Percentiles rank a stretch among this genome's conserved stretches.
These are phyloP conservation scores for Lasius fuliginosus DNA, from an alignment of 2,888 invertebrate genomes.

Conservation along the genomic window DNA sequence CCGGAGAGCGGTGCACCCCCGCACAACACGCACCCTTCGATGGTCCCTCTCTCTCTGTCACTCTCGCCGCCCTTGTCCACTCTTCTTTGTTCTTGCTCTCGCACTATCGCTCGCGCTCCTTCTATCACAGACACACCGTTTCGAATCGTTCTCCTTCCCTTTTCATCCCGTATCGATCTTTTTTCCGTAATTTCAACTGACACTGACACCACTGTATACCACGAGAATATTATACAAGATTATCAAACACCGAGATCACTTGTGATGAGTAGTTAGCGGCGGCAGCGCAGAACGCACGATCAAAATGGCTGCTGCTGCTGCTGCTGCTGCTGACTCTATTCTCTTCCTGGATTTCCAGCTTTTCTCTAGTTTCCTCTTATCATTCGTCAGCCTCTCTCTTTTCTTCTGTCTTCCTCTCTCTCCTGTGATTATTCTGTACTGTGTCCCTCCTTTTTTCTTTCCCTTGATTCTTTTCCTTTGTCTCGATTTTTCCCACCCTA, in stretches of 20 bases:
- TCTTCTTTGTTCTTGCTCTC: conserved; percentile 53
- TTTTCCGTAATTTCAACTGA: neutral
- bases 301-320: conserved; percentile 84
- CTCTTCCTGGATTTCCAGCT: conserved; percentile 15
- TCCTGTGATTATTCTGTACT: neutral
- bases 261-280: conserved; percentile 66
- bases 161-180: neutral
- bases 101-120: conserved; percentile 38
- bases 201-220: conserved; percentile 59
- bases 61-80: conserved; percentile 69
- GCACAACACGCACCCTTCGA: conserved; percentile 81
- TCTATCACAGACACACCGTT: neutral
- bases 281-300: conserved; percentile 77
- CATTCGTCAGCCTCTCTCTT: conserved; percentile 2
- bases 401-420: conserved; percentile 2
- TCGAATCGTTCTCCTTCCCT: conserved; percentile 23
- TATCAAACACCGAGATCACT: conserved; percentile 61
- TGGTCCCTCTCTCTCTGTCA: conserved; percentile 68
- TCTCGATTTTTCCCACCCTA: conserved; percentile 31
- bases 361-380: conserved; percentile 28
- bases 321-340: conserved; percentile 10
- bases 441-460: conserved; percentile 14
- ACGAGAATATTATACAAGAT: conserved; percentile 60
- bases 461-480: neutral
- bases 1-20: conserved; percentile 83